Evolutionary conservation across 2,888 invertebrate species (phyloP).

Genomic region (Erynnis tages): DNA sequence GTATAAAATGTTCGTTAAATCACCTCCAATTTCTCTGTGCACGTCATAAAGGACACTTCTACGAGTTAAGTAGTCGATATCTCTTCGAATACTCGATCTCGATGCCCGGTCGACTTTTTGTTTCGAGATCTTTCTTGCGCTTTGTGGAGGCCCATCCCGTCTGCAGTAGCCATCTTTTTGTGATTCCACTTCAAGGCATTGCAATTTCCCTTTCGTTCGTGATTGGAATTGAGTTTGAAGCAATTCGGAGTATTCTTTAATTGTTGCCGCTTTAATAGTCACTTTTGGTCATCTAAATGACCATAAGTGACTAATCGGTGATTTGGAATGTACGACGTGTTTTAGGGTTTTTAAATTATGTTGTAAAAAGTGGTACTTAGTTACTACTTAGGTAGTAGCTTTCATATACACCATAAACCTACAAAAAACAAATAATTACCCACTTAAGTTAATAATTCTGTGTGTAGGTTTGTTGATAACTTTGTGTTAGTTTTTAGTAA

Average conservation of each 20-base stretch:
- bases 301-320: neutral
- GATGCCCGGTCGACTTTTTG: slow-evolving; percentile 41
- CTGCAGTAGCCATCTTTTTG: slow-evolving; percentile 42
- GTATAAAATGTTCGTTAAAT: too few relatives aligned
- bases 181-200: slow-evolving; percentile 29
- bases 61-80: neutral
- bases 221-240: slow-evolving; percentile 31
- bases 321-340: neutral
- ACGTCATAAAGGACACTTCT: neutral
- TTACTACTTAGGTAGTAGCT: too few relatives aligned
- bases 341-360: too few relatives aligned
- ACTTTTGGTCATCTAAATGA: neutral
- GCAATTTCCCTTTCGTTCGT: slow-evolving; percentile 30
- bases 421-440: too few relatives aligned
- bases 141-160: slow-evolving; percentile 37
- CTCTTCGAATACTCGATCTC: slow-evolving; percentile 29
- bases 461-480: too few relatives aligned
- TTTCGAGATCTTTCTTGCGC: slow-evolving; percentile 39
- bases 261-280: slow-evolving; percentile 2
- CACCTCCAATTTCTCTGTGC: too few relatives aligned
- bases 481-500: too few relatives aligned
- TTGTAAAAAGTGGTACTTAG: too few relatives aligned
- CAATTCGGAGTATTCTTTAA: slow-evolving; percentile 28
- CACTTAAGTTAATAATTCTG: too few relatives aligned
- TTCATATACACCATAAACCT: too few relatives aligned